A percentile compares a stretch with the other conserved stretches of the same genome.
phyloP scores from a whole-genome alignment of 2,888 invertebrate genomes.

The Allophyes oxyacanthae region DNA sequence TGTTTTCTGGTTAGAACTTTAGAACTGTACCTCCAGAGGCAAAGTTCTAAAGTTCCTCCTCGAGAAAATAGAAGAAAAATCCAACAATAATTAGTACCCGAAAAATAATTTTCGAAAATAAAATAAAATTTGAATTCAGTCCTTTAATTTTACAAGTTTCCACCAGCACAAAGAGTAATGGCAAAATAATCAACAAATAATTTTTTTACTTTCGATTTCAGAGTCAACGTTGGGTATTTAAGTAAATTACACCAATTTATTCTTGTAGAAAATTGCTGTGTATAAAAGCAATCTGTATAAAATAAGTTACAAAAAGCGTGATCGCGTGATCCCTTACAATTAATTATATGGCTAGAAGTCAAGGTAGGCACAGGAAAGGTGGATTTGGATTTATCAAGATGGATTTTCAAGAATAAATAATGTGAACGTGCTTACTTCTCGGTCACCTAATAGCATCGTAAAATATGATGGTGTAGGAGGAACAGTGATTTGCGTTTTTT shows the following conservation, averaged over 20 bases:
- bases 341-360: constrained; percentile 46
- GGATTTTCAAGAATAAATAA: constrained; percentile 27
- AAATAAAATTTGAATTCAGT: no score
- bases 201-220: constrained; percentile 30
- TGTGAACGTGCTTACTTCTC: constrained; percentile 21
- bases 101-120: no score
- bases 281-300: constrained; percentile 48
- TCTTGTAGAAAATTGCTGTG: constrained; percentile 41
- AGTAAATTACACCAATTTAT: constrained; percentile 53
- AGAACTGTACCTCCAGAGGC: no score
- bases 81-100: no score
- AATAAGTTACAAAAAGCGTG: constrained; percentile 47
- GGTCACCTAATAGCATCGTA: constrained; percentile 37
- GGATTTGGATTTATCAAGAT: constrained; percentile 44
- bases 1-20: no score
- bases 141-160: no score
- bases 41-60: no score
- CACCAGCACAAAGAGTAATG: constrained; percentile 3
- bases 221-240: constrained; percentile 30
- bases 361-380: constrained; percentile 10
- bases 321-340: constrained; percentile 56
- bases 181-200: constrained; percentile 25
- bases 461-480: constrained; percentile 19
- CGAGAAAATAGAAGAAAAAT: no score
- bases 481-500: constrained; percentile 44